Conservation (phyloP, 1,140 invertebrate species). For the Camponotus floridanus region DNA sequence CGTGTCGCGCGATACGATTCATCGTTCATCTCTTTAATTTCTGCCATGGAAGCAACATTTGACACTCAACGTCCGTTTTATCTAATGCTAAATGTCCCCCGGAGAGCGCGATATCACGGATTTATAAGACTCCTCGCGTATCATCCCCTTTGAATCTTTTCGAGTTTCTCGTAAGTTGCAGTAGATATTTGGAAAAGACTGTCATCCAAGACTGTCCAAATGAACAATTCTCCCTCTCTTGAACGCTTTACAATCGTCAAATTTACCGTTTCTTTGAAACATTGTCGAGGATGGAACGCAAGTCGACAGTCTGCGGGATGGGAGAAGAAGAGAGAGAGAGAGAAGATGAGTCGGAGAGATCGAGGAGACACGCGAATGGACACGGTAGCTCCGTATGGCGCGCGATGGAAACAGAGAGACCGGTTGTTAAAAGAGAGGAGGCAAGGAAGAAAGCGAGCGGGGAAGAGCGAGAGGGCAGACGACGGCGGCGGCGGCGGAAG, state of each 20-base stretch:
- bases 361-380: conserved; percentile 60
- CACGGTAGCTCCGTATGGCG: conserved; percentile 61
- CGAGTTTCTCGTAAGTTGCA: neutral
- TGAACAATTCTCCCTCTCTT: neutral
- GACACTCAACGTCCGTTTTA: too few species aligned
- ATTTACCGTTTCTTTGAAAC: conserved; percentile 17
- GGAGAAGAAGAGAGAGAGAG: conserved; percentile 3
- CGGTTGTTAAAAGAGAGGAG: conserved; percentile 54
- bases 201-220: neutral
- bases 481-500: neutral
- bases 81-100: too few species aligned
- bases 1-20: too few species aligned
- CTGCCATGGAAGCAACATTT: too few species aligned
- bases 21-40: too few species aligned
- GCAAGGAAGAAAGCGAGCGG: neutral
- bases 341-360: conserved; percentile 53
- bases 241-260: neutral
- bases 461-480: neutral
- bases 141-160: neutral
- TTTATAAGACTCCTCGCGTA: too few species aligned
- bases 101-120: too few species aligned
- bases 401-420: conserved; percentile 52
- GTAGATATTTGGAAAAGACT: neutral
- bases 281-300: neutral
- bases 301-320: conserved; percentile 34